A percentile compares a stretch with the other conserved stretches of the same genome.
These are phyloP conservation scores for Channa maculata DNA, from an alignment of 2,113 vertebrate species.

Conservation along the genomic window DNA sequence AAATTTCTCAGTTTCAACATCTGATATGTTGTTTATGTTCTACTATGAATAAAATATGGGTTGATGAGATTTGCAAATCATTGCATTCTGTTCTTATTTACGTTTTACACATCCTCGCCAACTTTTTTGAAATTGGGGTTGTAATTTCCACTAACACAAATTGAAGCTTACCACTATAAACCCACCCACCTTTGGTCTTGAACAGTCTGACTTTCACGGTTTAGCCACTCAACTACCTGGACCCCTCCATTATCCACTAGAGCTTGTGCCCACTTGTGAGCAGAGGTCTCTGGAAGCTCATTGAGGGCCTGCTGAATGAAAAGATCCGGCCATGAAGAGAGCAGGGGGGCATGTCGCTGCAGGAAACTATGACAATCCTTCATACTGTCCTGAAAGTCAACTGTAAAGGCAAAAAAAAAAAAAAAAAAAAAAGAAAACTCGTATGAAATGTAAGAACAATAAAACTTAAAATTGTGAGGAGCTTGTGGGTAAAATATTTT, in stretches of 20 bases:
- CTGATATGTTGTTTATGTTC: too few species aligned
- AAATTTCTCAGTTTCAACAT: too few species aligned
- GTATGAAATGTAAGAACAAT: too few species aligned
- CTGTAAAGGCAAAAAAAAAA: not conserved
- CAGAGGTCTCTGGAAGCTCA: conserved; percentile 70
- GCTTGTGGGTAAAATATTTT: not conserved
- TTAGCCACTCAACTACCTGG: conserved; percentile 78
- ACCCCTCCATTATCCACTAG: conserved; percentile 62
- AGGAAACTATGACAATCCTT: conserved; percentile 81
- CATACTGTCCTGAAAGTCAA: conserved; percentile 13
- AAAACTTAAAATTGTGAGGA: not conserved
- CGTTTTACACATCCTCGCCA: too few species aligned
- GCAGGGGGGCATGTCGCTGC: conserved; percentile 75
- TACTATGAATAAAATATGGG: too few species aligned
- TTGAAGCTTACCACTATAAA: not conserved
- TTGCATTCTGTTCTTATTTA: too few species aligned
- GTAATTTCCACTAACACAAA: too few species aligned
- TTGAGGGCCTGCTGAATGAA: conserved; percentile 88
- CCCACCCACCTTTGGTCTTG: conserved; percentile 60
- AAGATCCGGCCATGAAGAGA: conserved; percentile 84
- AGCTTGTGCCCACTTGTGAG: conserved; percentile 82
- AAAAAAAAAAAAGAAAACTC: too few species aligned
- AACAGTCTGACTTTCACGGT: conserved; percentile 65
- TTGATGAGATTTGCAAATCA: too few species aligned
- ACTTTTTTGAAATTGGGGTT: not conserved